Conservation (phyloP, 2,113 vertebrate genomes). For the Oxygymnocypris stewartii region DNA sequence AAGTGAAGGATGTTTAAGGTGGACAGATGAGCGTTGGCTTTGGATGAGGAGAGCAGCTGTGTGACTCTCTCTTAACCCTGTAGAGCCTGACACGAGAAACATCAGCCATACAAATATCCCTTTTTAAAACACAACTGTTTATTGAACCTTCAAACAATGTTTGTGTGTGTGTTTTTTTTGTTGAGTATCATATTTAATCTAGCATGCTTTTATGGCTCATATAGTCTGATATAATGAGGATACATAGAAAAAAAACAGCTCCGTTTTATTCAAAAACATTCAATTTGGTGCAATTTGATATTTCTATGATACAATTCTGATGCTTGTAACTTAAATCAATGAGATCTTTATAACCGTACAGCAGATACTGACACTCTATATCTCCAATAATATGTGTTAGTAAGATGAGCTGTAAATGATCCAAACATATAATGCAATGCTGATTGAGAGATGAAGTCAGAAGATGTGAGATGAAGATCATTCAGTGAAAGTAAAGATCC, state of each 20-base stretch:
- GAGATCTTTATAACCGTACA: background rate
- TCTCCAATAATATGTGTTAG: background rate
- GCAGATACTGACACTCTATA: background rate
- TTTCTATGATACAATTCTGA: background rate
- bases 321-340: background rate
- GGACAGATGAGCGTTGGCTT: slow-evolving; percentile 15
- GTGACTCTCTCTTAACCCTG: background rate
- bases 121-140: no score
- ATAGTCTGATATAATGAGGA: background rate
- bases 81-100: background rate
- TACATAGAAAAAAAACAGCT: background rate
- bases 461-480: background rate
- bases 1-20: background rate
- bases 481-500: background rate
- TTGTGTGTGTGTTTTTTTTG: background rate
- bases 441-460: background rate
- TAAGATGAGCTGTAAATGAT: background rate
- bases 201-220: background rate
- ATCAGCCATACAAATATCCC: background rate
- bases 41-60: slow-evolving; percentile 71
- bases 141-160: background rate
- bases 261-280: background rate
- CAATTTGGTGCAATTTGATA: background rate
- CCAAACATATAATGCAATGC: background rate
- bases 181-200: background rate